Conservation (phyloP, 2,113 vertebrate genomes). For the Anseranas semipalmata region DNA sequence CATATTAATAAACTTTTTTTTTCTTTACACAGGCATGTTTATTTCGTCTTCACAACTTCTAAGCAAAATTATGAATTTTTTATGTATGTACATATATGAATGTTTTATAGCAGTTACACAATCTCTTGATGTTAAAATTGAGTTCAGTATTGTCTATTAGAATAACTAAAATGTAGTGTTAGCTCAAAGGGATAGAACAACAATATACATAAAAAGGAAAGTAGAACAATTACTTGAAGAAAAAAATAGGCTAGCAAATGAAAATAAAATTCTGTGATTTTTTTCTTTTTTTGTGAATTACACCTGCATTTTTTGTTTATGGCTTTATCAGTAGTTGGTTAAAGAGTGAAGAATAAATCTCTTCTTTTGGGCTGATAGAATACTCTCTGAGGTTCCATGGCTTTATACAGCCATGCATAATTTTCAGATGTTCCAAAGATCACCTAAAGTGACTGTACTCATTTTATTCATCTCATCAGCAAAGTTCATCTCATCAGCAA, state of each 20-base stretch:
- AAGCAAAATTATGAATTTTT: constrained; percentile 4
- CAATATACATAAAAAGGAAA: not conserved
- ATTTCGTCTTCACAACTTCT: constrained; percentile 28
- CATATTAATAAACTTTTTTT: constrained; percentile 30
- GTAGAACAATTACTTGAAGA: not conserved
- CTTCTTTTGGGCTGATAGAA: not conserved
- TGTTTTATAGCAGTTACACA: not conserved
- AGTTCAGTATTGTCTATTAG: not conserved
- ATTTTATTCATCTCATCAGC: constrained; percentile 54
- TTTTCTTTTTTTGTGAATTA: not conserved
- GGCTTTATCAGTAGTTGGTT: not conserved
- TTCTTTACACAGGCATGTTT: not conserved
- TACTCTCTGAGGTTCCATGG: not conserved
- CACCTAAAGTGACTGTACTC: not conserved
- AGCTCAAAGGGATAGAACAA: not conserved
- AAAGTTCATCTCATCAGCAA: constrained; percentile 49
- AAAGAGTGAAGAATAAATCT: not conserved
- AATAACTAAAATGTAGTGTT: not conserved
- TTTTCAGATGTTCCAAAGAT: not conserved
- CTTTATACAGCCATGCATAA: not conserved
- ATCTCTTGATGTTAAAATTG: not conserved
- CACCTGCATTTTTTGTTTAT: not conserved
- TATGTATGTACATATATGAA: not conserved
- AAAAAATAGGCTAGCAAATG: not conserved
- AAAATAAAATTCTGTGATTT: not conserved